These are phyloP conservation scores for Macrophya annulata DNA, from an alignment of 2,888 invertebrate species.

Conservation along the genomic window DNA sequence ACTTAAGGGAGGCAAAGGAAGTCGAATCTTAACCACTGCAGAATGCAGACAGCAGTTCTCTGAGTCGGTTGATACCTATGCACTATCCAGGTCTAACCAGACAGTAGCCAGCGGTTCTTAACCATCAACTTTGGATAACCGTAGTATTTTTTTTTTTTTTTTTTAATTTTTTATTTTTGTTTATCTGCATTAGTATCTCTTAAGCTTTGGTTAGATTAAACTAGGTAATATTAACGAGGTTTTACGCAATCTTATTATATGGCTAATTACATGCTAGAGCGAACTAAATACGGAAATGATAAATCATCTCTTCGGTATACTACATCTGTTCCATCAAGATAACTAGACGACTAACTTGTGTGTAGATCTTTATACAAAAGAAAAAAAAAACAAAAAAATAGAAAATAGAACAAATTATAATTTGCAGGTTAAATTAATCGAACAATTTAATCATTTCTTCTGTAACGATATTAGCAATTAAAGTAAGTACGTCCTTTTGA, in stretches of 20 bases:
- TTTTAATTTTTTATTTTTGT: background rate
- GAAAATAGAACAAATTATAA: no score
- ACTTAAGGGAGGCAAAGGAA: background rate
- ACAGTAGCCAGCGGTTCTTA: background rate
- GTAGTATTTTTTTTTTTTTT: background rate
- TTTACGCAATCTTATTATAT: background rate
- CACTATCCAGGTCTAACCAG: background rate
- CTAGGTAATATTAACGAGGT: background rate
- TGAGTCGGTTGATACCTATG: background rate
- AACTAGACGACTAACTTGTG: background rate
- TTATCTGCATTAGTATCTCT: background rate
- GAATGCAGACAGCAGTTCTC: background rate
- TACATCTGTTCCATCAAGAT: background rate
- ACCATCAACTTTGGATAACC: background rate
- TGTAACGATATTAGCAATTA: background rate
- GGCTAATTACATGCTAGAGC: background rate
- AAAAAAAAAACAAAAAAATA: no score
- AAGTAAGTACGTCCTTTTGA: background rate
- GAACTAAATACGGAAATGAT: conserved; percentile 18
- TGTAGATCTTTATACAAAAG: background rate
- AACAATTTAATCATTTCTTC: background rate
- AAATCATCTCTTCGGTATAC: conserved; percentile 8
- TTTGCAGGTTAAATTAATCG: background rate
- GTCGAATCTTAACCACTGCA: background rate
- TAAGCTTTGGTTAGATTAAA: background rate